A percentile compares a stretch with the other conserved stretches of the same genome.
Conservation (phyloP, 1,140 invertebrate genomes). For the Melitaea cinxia region DNA sequence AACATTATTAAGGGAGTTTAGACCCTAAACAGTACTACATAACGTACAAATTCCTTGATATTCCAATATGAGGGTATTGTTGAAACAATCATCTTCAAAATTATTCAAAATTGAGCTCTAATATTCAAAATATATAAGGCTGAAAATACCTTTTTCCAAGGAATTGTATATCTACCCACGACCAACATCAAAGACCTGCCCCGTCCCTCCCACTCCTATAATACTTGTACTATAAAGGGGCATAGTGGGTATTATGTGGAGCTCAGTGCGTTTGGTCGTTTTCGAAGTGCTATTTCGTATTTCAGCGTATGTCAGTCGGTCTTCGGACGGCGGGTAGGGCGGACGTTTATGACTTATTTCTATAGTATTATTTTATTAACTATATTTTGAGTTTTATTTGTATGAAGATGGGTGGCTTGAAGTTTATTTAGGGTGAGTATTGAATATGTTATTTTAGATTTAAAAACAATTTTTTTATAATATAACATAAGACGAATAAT, state of each 20-base stretch:
- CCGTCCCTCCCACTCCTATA: slow-evolving; percentile 27
- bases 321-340: slow-evolving; percentile 34
- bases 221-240: slow-evolving; percentile 45
- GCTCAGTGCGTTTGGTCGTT: slow-evolving; percentile 51
- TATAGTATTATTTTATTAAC: slow-evolving; percentile 33
- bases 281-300: slow-evolving; percentile 49
- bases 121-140: not conserved
- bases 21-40: not conserved
- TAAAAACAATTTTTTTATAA: too few relatives aligned
- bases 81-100: not conserved
- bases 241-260: slow-evolving; percentile 40
- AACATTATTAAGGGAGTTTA: not conserved
- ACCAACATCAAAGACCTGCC: slow-evolving; percentile 45
- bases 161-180: slow-evolving; percentile 45
- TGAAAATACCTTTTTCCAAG: not conserved
- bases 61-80: not conserved
- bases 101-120: slow-evolving; percentile 37
- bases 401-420: slow-evolving; percentile 36
- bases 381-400: slow-evolving; percentile 5
- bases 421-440: slow-evolving; percentile 55
- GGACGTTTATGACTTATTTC: slow-evolving; percentile 37
- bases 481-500: too few relatives aligned
- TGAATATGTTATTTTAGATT: not conserved
- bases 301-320: slow-evolving; percentile 51
- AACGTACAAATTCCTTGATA: not conserved